A percentile compares a stretch with the other conserved stretches of the same genome.
phyloP scores from a whole-genome alignment of 2,113 vertebrate species.

The Lutjanus erythropterus region DNA sequence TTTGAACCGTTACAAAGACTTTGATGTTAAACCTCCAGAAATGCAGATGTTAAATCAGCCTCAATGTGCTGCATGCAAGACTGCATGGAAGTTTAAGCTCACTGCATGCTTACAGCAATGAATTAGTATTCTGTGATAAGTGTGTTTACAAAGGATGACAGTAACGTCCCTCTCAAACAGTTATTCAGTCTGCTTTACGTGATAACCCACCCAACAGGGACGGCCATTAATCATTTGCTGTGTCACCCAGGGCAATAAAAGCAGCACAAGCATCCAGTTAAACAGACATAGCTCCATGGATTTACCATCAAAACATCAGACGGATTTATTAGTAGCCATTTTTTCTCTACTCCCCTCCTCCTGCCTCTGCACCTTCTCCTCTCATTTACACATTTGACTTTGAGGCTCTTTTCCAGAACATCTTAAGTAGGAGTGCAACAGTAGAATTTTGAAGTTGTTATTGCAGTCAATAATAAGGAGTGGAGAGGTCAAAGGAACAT shows the following conservation, averaged over 20 bases:
- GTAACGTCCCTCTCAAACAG: conserved; percentile 29
- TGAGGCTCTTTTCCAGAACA: conserved; percentile 29
- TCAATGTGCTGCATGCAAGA: too few relatives aligned
- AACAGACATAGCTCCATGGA: conserved; percentile 64
- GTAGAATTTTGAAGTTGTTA: conserved; percentile 13
- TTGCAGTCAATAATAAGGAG: conserved; percentile 35
- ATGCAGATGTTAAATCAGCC: background rate
- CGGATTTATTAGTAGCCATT: conserved; percentile 62
- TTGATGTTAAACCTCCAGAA: background rate
- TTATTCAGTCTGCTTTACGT: conserved; percentile 43
- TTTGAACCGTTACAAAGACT: background rate
- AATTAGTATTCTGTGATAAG: conserved; percentile 37
- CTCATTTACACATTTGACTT: conserved; percentile 58
- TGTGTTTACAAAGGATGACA: conserved; percentile 45
- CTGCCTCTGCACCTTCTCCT: conserved; percentile 5
- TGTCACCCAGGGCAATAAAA: conserved; percentile 58
- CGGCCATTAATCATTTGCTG: conserved; percentile 36
- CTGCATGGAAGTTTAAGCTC: background rate
- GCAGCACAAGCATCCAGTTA: conserved; percentile 40
- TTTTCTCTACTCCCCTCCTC: conserved; percentile 28
- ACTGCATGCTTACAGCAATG: background rate
- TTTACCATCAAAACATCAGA: conserved; percentile 74
- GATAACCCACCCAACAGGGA: conserved; percentile 36
- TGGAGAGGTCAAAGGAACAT: conserved; percentile 29
- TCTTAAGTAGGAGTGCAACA: background rate